Evolutionary conservation across 2,888 invertebrate genomes (phyloP), one percentile per base, ranked within the genome.

Genomic region (Eulithis testata): DNA sequence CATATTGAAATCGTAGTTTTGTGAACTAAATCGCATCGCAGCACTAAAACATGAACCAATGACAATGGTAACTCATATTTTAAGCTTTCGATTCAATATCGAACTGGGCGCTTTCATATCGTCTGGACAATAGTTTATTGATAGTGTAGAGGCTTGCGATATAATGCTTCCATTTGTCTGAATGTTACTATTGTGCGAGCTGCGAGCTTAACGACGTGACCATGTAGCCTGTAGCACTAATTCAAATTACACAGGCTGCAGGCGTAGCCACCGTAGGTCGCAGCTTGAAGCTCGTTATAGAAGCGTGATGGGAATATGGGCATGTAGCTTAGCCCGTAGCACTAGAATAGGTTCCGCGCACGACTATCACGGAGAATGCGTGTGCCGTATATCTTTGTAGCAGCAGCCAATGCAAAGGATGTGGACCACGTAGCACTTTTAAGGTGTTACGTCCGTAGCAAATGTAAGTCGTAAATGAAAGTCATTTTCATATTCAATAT

Each of bases 131-230:
- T 60, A 63, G 57, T 63, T 63, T 60, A 63, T 66, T 49, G 63
- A 63, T 63, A 60, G 60, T 45, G 31, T 63, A 63, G 51, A 57
- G 40, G 56, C 59, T 60, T 49, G 60, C 43, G 52, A 60, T 59
- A 50, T 55, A 66, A 63, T 60, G 57, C 44, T 58, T 60, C 40
- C 45, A 67, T 63, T 67, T 63, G 53, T 60, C 44, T 12, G 53
- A 67, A 63, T 60, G 47, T n/a, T 59, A 44, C 63, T 57, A 67
- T 63, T 67, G 63, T 67, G 44, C 55, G 36, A 64, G 74, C 76
- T 73, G 70, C 77, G 76, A 74, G 70, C 75, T 76, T 60, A 60
- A 76, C 76, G 69, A 76, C 73, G 73, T 75, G 76, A 73, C 76
- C 71, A 56, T 73, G 69, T 73, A 70, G 69, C 74, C 65, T 68